These are phyloP conservation scores for Mesitornis unicolor DNA, from an alignment of 2,113 vertebrate genomes.

Conservation along the genomic window DNA sequence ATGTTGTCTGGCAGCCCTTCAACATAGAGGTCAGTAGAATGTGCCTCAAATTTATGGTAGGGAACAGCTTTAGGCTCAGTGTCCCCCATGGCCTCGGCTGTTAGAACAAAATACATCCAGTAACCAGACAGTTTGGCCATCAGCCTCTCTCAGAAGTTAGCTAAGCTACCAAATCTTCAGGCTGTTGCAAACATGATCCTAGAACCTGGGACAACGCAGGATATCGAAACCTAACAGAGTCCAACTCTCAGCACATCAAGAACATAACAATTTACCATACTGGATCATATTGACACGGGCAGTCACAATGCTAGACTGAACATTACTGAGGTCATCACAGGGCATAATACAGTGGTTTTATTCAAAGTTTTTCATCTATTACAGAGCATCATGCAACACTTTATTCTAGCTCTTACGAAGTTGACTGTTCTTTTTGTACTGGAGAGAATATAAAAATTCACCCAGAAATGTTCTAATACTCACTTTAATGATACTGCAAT, in stretches of 20 bases:
- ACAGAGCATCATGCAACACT: background rate
- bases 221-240: background rate
- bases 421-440: background rate
- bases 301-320: background rate
- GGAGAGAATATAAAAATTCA: background rate
- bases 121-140: background rate
- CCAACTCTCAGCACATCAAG: background rate
- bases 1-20: conserved; percentile 79
- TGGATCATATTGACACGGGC: background rate
- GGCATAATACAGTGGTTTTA: background rate
- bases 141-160: background rate
- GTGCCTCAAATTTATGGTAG: conserved; percentile 79
- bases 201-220: background rate
- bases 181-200: background rate
- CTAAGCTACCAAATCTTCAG: background rate
- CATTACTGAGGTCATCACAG: background rate
- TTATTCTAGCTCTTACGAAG: background rate
- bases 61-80: conserved; percentile 76
- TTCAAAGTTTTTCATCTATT: background rate
- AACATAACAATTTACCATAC: background rate
- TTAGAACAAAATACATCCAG: background rate
- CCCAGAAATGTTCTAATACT: background rate
- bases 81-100: conserved; percentile 78
- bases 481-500: background rate
- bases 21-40: conserved; percentile 76